These are phyloP conservation scores for Bucco capensis DNA, from an alignment of 2,113 vertebrate species.

Conservation along the genomic window DNA sequence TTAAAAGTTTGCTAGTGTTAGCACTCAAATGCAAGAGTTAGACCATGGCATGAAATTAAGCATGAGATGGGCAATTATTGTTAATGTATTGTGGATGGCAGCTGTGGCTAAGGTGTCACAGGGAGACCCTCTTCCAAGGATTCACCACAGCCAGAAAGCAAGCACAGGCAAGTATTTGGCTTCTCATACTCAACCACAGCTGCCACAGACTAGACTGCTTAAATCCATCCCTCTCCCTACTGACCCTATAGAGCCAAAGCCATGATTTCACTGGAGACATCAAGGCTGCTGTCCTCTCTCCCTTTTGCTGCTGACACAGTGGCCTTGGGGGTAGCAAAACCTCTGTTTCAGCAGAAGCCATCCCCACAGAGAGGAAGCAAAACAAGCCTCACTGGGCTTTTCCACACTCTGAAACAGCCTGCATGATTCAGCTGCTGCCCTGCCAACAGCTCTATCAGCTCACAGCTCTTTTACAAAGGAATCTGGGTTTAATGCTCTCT, in stretches of 20 bases:
- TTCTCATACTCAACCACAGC: neutral
- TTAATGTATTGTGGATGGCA: neutral
- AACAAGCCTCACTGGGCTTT: neutral
- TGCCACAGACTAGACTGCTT: neutral
- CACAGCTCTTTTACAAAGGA: neutral
- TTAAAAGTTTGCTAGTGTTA: neutral
- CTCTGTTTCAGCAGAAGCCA: neutral
- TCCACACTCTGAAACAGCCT: neutral
- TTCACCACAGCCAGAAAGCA: neutral
- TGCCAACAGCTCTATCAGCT: no score
- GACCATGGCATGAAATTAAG: neutral
- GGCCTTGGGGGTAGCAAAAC: neutral
- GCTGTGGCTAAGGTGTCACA: neutral
- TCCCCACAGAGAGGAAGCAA: neutral
- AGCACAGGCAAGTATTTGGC: neutral
- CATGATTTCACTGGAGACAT: neutral
- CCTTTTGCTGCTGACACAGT: neutral
- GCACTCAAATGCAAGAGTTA: neutral
- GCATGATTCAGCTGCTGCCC: neutral
- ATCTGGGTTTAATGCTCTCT: neutral
- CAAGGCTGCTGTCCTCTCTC: neutral
- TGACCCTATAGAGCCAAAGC: neutral
- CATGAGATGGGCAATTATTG: no score
- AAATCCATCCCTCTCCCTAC: fast-evolving
- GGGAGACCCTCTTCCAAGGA: neutral